Conservation (phyloP, 92 coral and sea anemone species). For the Micromussa lordhowensis region DNA sequence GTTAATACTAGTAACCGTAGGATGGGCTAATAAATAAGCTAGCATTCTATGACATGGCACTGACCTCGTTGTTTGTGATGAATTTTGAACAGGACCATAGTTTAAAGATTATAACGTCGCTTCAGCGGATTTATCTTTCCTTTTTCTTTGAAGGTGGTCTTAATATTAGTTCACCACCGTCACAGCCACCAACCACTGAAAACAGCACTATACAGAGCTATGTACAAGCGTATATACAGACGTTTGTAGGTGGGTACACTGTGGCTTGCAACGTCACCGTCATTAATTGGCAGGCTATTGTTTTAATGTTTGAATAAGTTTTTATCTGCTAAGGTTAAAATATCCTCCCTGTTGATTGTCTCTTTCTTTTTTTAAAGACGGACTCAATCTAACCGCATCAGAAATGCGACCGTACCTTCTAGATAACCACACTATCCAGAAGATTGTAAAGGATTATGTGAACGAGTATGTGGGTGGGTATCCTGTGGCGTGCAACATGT, state of each 20-base stretch:
- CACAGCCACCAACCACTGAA: not conserved
- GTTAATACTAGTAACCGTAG: no score
- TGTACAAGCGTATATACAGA: not conserved
- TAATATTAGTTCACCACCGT: not conserved
- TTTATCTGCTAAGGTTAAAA: no score
- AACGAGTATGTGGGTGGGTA: no score
- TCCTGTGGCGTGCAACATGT: no score
- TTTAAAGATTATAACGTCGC: no score
- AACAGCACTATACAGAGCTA: not conserved
- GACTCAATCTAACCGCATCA: not conserved
- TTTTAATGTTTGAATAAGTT: not conserved
- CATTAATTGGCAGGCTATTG: no score
- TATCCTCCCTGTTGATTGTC: not conserved
- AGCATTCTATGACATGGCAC: not conserved
- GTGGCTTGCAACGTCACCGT: not conserved
- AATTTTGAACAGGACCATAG: no score
- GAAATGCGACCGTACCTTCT: not conserved
- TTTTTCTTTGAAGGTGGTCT: not conserved
- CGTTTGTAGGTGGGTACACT: not conserved
- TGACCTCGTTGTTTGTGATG: not conserved
- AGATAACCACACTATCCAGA: not conserved
- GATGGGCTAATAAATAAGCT: no score
- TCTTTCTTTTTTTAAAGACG: no score
- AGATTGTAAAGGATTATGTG: no score
- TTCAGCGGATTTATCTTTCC: not conserved